Conservation (phyloP, 2,113 vertebrate species). For the Pedetes capensis region DNA sequence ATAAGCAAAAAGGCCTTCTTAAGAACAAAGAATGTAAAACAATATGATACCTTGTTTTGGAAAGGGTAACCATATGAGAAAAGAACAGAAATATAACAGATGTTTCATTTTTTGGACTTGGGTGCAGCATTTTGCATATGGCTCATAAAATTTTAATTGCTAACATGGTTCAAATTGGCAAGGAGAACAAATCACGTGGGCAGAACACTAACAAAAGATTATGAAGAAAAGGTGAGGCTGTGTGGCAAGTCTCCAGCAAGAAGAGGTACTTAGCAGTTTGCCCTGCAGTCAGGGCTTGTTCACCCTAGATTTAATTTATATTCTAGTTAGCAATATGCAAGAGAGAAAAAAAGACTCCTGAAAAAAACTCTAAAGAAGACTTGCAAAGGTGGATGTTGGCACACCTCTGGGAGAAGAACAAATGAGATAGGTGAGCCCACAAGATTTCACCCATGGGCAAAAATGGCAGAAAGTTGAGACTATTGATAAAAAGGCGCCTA, state of each 20-base stretch:
- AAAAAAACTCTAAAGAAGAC: neutral
- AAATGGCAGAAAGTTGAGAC: neutral
- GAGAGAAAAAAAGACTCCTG: neutral
- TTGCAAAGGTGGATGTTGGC: neutral
- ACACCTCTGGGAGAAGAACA: neutral
- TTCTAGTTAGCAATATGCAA: neutral
- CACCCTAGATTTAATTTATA: neutral
- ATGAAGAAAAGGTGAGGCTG: constrained; percentile 15
- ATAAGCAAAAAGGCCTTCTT: neutral
- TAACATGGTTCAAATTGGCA: constrained; percentile 29
- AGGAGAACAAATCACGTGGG: neutral
- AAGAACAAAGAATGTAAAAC: neutral
- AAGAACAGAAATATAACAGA: neutral
- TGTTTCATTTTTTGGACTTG: neutral
- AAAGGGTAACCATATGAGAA: neutral
- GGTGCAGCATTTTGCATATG: neutral
- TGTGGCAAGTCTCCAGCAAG: neutral
- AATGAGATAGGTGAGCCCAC: neutral
- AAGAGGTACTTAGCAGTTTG: neutral
- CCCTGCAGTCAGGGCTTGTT: neutral
- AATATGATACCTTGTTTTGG: neutral
- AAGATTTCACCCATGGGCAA: neutral
- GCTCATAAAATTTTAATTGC: constrained; percentile 49
- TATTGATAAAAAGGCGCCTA: neutral
- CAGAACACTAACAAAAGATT: neutral